Evolutionary conservation across 2,113 vertebrate genomes (phyloP).

Genomic region (Cranoglanis bouderius): DNA sequence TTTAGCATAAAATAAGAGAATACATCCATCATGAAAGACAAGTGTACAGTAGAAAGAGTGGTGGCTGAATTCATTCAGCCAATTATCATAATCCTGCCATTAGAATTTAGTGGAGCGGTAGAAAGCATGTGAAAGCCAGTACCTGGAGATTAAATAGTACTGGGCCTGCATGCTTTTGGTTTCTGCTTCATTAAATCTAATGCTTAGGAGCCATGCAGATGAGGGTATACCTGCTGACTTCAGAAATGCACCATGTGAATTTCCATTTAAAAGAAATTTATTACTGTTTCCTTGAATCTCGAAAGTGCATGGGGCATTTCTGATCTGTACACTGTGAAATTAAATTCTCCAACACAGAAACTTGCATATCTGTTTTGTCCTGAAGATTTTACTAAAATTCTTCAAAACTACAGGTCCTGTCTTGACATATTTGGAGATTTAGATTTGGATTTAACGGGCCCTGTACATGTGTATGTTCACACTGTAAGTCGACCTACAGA

Average conservation of each 20-base stretch:
- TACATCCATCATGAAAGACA: background rate
- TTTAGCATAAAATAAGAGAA: background rate
- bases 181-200: slow-evolving; percentile 42
- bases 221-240: slow-evolving; percentile 26
- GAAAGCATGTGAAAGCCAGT: slow-evolving; percentile 27
- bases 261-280: slow-evolving; percentile 28
- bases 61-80: slow-evolving; percentile 9
- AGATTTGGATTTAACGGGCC: background rate
- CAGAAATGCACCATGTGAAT: slow-evolving; percentile 35
- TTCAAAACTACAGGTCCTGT: background rate
- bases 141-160: slow-evolving; percentile 4
- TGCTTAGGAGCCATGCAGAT: slow-evolving; percentile 10
- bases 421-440: background rate
- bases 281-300: slow-evolving; percentile 6
- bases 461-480: slow-evolving; percentile 14
- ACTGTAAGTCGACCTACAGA: slow-evolving; percentile 19
- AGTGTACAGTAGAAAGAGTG: background rate
- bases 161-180: background rate
- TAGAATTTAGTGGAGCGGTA: slow-evolving; percentile 33
- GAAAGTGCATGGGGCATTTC: background rate
- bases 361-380: background rate
- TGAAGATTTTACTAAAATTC: background rate
- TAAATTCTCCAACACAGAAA: background rate
- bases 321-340: background rate
- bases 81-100: slow-evolving; percentile 44